Conservation (phyloP, 2,797 vertebrate species). For the Phataginus tricuspis region DNA sequence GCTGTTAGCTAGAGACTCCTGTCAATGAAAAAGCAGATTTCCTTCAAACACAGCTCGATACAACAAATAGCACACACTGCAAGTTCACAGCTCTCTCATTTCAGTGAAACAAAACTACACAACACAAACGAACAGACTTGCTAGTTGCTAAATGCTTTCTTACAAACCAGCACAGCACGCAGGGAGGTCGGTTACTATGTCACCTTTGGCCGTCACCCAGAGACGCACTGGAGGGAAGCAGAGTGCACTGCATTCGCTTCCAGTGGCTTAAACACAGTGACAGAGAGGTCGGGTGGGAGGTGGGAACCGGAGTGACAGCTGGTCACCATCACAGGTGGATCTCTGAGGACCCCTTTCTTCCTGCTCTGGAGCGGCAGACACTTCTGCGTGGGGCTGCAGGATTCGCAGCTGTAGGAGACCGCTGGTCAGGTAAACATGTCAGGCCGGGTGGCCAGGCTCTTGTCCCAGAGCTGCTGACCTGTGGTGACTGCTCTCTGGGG, state of each 20-base stretch:
- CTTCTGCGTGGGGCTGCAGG: not conserved
- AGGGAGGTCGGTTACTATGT: constrained; percentile 80
- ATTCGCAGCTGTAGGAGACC: not conserved
- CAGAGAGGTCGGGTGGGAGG: not conserved
- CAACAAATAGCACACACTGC: constrained; percentile 81
- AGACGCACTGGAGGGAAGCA: constrained; percentile 19
- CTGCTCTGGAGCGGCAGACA: no score
- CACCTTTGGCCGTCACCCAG: constrained; percentile 69
- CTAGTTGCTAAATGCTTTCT: constrained; percentile 79
- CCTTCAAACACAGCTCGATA: constrained; percentile 88
- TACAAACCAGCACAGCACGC: constrained; percentile 61
- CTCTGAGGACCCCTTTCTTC: constrained; percentile 13
- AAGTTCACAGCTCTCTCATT: constrained; percentile 86
- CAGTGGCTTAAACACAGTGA: constrained; percentile 41
- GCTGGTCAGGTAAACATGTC: not conserved
- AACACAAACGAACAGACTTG: constrained; percentile 68
- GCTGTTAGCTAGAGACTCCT: constrained; percentile 93
- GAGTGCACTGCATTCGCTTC: constrained; percentile 24
- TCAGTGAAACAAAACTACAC: constrained; percentile 81
- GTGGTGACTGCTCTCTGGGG: not conserved
- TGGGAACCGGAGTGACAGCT: rapidly evolving
- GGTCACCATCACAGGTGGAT: not conserved
- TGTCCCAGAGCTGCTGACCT: not conserved
- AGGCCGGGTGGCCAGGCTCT: not conserved
- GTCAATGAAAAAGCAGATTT: constrained; percentile 89